Evolutionary conservation across 2,113 vertebrate species (phyloP).

Genomic region (Ornithorhynchus anatinus): DNA sequence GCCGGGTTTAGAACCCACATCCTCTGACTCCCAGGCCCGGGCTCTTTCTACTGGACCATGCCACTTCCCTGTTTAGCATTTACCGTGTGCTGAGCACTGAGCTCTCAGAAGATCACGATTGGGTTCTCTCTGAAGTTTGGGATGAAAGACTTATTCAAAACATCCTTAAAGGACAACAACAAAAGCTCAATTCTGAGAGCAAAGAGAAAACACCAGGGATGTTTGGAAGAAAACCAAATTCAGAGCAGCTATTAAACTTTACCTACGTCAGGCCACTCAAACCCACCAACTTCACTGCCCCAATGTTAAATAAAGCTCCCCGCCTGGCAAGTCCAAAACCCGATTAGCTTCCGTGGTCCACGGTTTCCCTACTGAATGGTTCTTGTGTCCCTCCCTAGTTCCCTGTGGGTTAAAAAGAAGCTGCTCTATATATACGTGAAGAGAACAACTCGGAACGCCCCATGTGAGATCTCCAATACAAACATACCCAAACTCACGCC

Average conservation of each 20-base stretch:
- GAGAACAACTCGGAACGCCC: slow-evolving; percentile 36
- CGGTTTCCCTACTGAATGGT: slow-evolving; percentile 34
- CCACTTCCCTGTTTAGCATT: no score
- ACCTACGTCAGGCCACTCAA: slow-evolving; percentile 51
- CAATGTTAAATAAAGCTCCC: slow-evolving; percentile 32
- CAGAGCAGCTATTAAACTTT: slow-evolving; percentile 52
- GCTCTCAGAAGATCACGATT: no score
- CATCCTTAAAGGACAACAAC: no score
- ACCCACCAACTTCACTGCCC: slow-evolving; percentile 46
- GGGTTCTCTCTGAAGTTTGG: no score
- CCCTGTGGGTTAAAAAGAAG: slow-evolving; percentile 50
- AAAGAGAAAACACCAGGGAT: slow-evolving; percentile 45
- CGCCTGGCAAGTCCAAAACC: neutral
- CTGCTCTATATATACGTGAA: neutral
- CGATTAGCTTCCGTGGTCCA: neutral
- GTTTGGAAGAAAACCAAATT: slow-evolving; percentile 50
- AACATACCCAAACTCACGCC: slow-evolving; percentile 56
- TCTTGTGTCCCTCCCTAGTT: slow-evolving; percentile 26
- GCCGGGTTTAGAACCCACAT: no score
- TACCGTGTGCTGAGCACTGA: no score
- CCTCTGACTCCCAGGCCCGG: no score
- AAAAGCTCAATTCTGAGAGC: slow-evolving; percentile 46
- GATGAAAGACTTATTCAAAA: no score
- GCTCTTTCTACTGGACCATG: no score
- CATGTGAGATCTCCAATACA: slow-evolving; percentile 69